These are phyloP conservation scores for Gopherus evgoodei DNA, from an alignment of 2,113 vertebrate species.

Conservation along the genomic window DNA sequence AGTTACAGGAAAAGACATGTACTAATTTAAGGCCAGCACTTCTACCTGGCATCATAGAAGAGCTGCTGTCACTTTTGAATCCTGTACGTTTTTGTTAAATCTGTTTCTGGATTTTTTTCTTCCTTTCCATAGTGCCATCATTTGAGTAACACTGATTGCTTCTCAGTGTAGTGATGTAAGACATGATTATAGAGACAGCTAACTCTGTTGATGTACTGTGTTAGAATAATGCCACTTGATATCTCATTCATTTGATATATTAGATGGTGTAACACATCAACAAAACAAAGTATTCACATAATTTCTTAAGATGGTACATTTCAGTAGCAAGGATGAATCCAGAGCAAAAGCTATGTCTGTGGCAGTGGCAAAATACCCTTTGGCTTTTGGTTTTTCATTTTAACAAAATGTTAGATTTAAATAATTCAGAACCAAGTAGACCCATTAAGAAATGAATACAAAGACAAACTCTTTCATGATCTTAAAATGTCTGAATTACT, in stretches of 20 bases:
- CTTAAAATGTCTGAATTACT: background rate
- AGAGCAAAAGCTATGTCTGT: background rate
- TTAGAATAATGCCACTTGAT: slow-evolving; percentile 57
- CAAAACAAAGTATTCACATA: slow-evolving; percentile 36
- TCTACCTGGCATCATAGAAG: background rate
- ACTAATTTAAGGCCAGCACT: background rate
- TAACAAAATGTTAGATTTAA: slow-evolving; percentile 12
- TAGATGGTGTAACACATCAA: slow-evolving; percentile 24
- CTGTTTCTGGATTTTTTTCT: slow-evolving; percentile 28
- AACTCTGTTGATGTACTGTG: slow-evolving; percentile 34
- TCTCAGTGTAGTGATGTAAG: slow-evolving; percentile 62
- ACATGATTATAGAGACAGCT: slow-evolving; percentile 59
- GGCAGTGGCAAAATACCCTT: slow-evolving; percentile 29
- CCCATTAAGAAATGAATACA: background rate
- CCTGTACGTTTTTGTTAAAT: slow-evolving; percentile 17
- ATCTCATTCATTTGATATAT: slow-evolving; percentile 55
- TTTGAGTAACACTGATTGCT: slow-evolving; percentile 40
- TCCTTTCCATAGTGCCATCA: slow-evolving; percentile 21
- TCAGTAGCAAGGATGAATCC: slow-evolving; percentile 20
- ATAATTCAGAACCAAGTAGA: background rate
- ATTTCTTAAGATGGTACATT: slow-evolving; percentile 17
- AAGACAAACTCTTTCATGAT: background rate
- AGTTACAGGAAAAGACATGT: background rate
- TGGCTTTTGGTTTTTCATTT: slow-evolving; percentile 28
- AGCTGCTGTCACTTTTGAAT: slow-evolving; percentile 19